phyloP scores from a whole-genome alignment of 2,888 invertebrate genomes.

The Polydesmus complanatus region DNA sequence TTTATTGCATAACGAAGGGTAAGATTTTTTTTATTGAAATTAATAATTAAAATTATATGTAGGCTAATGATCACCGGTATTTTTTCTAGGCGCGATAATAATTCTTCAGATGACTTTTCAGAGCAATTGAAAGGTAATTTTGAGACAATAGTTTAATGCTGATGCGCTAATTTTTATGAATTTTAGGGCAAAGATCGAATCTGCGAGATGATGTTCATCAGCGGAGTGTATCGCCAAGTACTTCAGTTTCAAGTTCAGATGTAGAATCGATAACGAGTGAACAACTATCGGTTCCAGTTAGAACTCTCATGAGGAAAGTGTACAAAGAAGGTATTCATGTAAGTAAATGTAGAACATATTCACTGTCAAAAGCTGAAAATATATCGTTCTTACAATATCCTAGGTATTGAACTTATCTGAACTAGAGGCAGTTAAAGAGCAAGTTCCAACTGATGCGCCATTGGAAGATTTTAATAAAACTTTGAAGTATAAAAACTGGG shows the following conservation, averaged over 20 bases:
- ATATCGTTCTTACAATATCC: neutral
- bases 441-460: conserved; percentile 18
- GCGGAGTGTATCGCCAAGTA: neutral
- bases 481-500: conserved; percentile 23
- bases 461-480: neutral
- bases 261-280: conserved; percentile 2
- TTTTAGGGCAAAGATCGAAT: neutral
- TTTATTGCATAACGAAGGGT: neutral
- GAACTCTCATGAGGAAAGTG: conserved; percentile 25
- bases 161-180: no score
- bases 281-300: conserved; percentile 11
- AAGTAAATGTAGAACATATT: no score
- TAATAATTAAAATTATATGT: neutral
- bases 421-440: conserved; percentile 27
- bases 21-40: neutral
- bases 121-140: neutral
- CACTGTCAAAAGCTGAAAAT: neutral
- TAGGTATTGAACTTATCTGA: conserved; percentile 29
- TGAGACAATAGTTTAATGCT: no score
- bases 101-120: neutral
- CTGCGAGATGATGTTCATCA: conserved; percentile 1
- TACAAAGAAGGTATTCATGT: conserved; percentile 29
- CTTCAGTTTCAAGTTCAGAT: conserved; percentile 9
- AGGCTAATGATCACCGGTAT: no score
- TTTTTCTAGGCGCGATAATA: neutral